These are phyloP conservation scores for Sebastes jordani DNA, from an alignment of 2,797 vertebrate species.

Conservation along the genomic window DNA sequence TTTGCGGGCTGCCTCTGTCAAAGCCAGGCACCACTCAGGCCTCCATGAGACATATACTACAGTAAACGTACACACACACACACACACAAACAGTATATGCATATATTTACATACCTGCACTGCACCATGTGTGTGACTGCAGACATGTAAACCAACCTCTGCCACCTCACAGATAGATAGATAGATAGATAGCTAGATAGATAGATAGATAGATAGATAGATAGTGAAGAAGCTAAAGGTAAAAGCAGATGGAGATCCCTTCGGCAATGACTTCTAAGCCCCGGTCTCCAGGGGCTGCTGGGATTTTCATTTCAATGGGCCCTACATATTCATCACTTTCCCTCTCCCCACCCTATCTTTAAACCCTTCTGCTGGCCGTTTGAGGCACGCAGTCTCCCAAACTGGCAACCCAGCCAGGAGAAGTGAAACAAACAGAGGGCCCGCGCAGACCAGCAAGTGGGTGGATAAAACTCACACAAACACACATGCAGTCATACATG, in stretches of 20 bases:
- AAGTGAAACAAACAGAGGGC: slow-evolving; percentile 53
- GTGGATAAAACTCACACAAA: slow-evolving; percentile 56
- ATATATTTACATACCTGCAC: slow-evolving; percentile 24
- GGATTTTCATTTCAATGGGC: slow-evolving; percentile 86
- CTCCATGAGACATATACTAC: slow-evolving; percentile 50
- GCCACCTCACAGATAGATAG: slow-evolving; percentile 14
- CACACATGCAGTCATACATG: slow-evolving; percentile 37
- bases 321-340: slow-evolving; percentile 86
- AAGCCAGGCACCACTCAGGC: slow-evolving; percentile 63
- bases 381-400: slow-evolving; percentile 55
- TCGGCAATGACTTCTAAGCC: slow-evolving; percentile 82
- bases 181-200: slow-evolving; percentile 13
- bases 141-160: not conserved
- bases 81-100: not conserved
- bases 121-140: not conserved
- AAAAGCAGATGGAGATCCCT: slow-evolving; percentile 85
- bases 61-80: slow-evolving; percentile 31
- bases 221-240: slow-evolving; percentile 60
- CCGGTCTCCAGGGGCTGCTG: slow-evolving; percentile 75
- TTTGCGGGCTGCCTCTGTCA: slow-evolving; percentile 79
- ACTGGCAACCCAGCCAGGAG: slow-evolving; percentile 65
- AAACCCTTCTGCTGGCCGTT: slow-evolving; percentile 70
- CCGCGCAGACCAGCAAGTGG: slow-evolving; percentile 61
- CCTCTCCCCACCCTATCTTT: slow-evolving; percentile 72
- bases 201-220: slow-evolving; percentile 31